These are phyloP conservation scores for Phylloscopus trochilus DNA, from an alignment of 2,113 vertebrate species.

Conservation along the genomic window DNA sequence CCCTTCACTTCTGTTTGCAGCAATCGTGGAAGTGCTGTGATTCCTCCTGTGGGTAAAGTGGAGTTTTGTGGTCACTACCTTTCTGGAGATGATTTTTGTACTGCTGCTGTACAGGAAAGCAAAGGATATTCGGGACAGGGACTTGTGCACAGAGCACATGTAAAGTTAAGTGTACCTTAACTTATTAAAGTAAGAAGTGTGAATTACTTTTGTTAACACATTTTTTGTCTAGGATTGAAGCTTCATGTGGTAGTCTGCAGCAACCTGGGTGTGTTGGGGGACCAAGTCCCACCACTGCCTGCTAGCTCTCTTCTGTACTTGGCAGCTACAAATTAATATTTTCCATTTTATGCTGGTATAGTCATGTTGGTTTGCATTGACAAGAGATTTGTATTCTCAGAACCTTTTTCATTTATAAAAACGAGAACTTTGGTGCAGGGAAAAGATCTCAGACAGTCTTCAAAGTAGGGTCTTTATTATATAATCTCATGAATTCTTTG, in stretches of 20 bases:
- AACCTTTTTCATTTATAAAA: background rate
- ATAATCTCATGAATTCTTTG: background rate
- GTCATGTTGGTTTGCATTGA: background rate
- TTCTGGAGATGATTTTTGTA: background rate
- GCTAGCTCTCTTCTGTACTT: background rate
- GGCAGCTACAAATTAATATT: background rate
- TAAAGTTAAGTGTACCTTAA: background rate
- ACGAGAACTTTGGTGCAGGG: background rate
- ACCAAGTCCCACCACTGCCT: background rate
- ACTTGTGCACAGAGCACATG: fast-evolving
- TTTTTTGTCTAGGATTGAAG: background rate
- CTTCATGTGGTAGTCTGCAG: background rate
- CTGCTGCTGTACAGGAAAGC: background rate
- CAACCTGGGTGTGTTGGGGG: background rate
- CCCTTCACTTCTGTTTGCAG: background rate
- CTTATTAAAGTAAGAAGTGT: background rate
- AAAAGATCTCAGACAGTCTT: background rate
- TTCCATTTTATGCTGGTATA: background rate
- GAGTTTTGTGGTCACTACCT: background rate
- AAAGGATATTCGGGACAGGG: background rate
- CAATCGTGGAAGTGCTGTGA: background rate
- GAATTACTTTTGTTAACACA: background rate
- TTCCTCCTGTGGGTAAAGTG: background rate
- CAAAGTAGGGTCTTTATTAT: background rate
- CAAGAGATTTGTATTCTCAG: background rate